Evolutionary conservation across 1,140 invertebrate species (phyloP), one percentile per base, ranked within the genome.

Genomic region (Cydia amplana): DNA sequence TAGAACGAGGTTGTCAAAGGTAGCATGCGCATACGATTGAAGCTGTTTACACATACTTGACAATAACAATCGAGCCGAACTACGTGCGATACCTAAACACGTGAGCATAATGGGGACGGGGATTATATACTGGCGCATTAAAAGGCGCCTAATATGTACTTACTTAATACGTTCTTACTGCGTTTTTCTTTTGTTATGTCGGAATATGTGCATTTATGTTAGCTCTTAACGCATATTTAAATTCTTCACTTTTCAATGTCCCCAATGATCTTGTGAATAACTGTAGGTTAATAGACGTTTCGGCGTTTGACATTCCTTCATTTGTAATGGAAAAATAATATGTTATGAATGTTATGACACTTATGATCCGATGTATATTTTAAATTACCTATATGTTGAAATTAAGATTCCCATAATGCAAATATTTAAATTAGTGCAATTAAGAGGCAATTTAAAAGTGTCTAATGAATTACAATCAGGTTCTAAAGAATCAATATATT

Each of bases 21-120:
- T 23, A 60, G 20, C 18, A 23, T 23, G 20, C 70, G 80, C 79
- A 82, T 75, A 77, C 78, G 78, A 80, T 78, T 80, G 76, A 78
- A 75, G 74, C 77, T 85, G 82, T 85, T 85, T 84, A 84, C 82
- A 85, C 79, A 81, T 78, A 83, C 81, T 80, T 74, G 79, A 85
- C 84, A 85, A 84, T 83, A 85, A 79, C 80, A 82, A 79, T 78
- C 77, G 78, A 49, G 70, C 65, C 65, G 65, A 76, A 74, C 75
- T 60, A 65, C 67, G 75, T 73, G 20, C 72, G 73, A 67, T 74
- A 79, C 76, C 72, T 76, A 36, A 73, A 76, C 72, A 75, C 75
- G 28, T 55, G 73, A 32, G 78, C 67, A 80, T 75, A 77, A 81
- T 79, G 80, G 82, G 82, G 82, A 82, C 80, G 74, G 63, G 40